Evolutionary conservation across 2,888 invertebrate species (phyloP).

Genomic region (Torymus auratus): DNA sequence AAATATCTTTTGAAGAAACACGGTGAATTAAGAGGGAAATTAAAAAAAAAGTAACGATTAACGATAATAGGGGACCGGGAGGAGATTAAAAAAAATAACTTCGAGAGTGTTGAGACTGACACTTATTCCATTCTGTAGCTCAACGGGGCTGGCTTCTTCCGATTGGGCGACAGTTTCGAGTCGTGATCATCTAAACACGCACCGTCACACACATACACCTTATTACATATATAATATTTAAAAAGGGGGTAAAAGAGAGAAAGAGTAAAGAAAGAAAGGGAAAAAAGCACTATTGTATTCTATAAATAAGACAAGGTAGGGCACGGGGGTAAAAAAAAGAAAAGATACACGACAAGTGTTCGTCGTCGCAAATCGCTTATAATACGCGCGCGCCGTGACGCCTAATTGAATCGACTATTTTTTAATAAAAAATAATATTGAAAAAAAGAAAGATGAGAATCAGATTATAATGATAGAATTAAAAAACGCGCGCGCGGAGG

Average conservation of each 20-base stretch:
- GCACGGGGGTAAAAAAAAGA: constrained; percentile 18
- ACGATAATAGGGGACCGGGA: constrained; percentile 30
- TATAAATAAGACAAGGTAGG: constrained; percentile 50
- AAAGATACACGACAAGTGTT: constrained; percentile 20
- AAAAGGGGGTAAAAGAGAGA: constrained; percentile 8
- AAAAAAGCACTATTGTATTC: constrained; percentile 55
- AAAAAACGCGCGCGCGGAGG: constrained; percentile 39
- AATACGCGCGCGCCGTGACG: constrained; percentile 56
- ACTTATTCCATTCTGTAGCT: constrained; percentile 61
- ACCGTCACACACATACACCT: constrained; percentile 51
- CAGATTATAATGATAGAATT: constrained; percentile 54
- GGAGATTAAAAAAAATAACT: constrained; percentile 48
- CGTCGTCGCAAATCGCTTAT: constrained; percentile 18
- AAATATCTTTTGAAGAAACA: constrained; percentile 57
- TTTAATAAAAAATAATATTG: constrained; percentile 62
- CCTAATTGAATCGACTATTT: constrained; percentile 72
- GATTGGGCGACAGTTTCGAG: constrained; percentile 61
- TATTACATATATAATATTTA: constrained; percentile 54
- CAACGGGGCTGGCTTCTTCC: constrained; percentile 60
- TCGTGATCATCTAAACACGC: constrained; percentile 67
- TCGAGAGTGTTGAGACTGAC: constrained; percentile 62
- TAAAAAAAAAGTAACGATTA: constrained; percentile 44
- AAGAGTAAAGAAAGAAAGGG: constrained; percentile 30
- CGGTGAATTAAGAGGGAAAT: constrained; percentile 6
- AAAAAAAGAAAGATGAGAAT: constrained; percentile 47